A percentile compares a stretch with the other conserved stretches of the same genome.
phyloP scores from a whole-genome alignment of 37 sponge, comb jelly and placozoan genomes.

The Diacarnus erythraeanus region DNA sequence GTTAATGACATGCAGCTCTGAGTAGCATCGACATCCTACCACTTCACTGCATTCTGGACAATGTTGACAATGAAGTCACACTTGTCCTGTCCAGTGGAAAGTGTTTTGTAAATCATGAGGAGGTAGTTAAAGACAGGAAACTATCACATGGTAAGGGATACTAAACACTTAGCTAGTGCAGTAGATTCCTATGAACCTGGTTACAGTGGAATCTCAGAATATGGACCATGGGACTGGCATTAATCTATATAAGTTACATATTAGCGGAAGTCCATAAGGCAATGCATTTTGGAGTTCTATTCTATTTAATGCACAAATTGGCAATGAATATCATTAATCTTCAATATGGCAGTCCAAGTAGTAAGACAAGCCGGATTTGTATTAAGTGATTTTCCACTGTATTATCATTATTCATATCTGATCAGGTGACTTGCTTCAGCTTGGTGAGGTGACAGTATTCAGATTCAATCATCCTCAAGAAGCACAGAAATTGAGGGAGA shows the following conservation, averaged over 20 bases:
- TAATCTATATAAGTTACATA: too few relatives aligned
- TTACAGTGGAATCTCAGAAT: too few relatives aligned
- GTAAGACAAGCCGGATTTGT: too few relatives aligned
- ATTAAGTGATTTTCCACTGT: neutral
- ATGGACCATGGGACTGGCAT: too few relatives aligned
- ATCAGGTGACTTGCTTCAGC: constrained; percentile 59
- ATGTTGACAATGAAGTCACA: constrained; percentile 14
- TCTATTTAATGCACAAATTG: too few relatives aligned
- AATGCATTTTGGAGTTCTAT: too few relatives aligned
- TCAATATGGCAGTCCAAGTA: too few relatives aligned
- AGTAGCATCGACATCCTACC: constrained; percentile 17
- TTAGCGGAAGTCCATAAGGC: too few relatives aligned
- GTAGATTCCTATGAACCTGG: too few relatives aligned
- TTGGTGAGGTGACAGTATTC: constrained; percentile 42
- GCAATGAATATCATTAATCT: too few relatives aligned
- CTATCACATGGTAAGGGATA: constrained; percentile 43
- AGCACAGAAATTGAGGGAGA: constrained; percentile 34
- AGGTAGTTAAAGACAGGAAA: constrained; percentile 1
- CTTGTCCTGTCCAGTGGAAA: constrained; percentile 33
- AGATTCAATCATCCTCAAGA: constrained; percentile 79
- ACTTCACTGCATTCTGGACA: constrained; percentile 40
- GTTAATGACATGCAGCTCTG: constrained; percentile 32
- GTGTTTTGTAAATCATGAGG: constrained; percentile 41
- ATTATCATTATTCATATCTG: neutral
- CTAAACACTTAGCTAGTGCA: too few relatives aligned